phyloP scores from a whole-genome alignment of 1,140 invertebrate genomes.

The Formica selysi region DNA sequence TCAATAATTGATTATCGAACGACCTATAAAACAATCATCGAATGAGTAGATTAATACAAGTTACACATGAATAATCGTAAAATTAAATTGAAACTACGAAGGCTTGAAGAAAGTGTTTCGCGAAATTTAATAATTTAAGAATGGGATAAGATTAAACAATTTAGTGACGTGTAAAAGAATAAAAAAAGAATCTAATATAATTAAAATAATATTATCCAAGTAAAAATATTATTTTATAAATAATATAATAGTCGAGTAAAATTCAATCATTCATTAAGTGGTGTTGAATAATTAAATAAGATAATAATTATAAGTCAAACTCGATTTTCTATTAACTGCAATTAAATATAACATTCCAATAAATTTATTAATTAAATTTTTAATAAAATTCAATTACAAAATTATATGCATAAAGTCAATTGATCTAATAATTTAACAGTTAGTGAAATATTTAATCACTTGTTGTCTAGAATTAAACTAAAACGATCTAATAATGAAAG shows the following conservation, averaged over 20 bases:
- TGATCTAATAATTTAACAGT: not conserved
- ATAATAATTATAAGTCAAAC: too few species aligned
- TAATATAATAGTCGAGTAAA: too few species aligned
- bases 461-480: too few species aligned
- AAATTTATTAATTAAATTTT: not conserved
- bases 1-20: not conserved
- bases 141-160: not conserved
- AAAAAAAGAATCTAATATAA: not conserved
- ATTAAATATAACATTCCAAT: not conserved
- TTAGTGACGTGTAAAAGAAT: not conserved
- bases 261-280: too few species aligned
- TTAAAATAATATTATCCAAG: not conserved
- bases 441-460: too few species aligned
- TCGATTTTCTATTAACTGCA: not conserved
- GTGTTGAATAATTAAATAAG: too few species aligned
- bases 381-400: conserved; percentile 3
- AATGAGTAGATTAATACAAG: not conserved
- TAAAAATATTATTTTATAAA: too few species aligned
- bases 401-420: not conserved
- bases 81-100: not conserved
- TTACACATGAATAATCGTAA: not conserved
- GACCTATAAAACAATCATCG: not conserved
- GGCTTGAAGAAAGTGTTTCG: not conserved
- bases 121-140: not conserved
- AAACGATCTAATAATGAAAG: too few species aligned